Conservation (phyloP, 2,113 vertebrate genomes). For the Notothenia rossii region DNA sequence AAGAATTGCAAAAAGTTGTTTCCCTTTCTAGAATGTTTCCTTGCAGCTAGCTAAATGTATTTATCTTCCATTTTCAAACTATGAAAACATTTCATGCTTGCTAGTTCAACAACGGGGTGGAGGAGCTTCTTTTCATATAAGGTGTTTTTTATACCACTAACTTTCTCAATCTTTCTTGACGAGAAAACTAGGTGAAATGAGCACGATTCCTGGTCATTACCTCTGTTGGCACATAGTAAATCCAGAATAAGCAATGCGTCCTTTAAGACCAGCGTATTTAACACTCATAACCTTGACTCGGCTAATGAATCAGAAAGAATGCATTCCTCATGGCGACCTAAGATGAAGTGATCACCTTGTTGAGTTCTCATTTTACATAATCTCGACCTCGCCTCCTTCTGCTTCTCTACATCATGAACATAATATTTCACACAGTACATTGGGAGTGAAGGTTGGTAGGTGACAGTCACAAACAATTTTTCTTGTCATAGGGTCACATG, state of each 20-base stretch:
- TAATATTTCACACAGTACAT: background rate
- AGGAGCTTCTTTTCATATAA: too few species aligned
- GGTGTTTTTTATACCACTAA: too few species aligned
- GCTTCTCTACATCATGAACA: background rate
- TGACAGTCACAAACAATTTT: background rate
- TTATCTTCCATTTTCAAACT: background rate
- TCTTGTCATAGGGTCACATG: conserved; percentile 88
- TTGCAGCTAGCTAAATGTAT: background rate
- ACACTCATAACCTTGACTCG: background rate
- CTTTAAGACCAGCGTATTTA: background rate
- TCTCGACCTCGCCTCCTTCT: background rate
- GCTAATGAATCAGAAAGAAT: conserved; percentile 9
- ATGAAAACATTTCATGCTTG: background rate
- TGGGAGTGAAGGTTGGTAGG: background rate
- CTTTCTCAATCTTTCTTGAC: too few species aligned
- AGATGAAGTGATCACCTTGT: conserved; percentile 8
- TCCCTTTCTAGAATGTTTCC: background rate
- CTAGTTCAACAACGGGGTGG: background rate
- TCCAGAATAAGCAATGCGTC: background rate
- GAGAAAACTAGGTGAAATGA: background rate
- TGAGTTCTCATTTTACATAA: background rate
- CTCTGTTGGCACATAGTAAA: background rate
- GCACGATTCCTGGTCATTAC: background rate
- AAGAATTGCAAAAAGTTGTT: background rate
- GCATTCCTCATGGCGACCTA: background rate